These are phyloP conservation scores for Ceryle rudis DNA, from an alignment of 2,797 vertebrate genomes.

Conservation along the genomic window DNA sequence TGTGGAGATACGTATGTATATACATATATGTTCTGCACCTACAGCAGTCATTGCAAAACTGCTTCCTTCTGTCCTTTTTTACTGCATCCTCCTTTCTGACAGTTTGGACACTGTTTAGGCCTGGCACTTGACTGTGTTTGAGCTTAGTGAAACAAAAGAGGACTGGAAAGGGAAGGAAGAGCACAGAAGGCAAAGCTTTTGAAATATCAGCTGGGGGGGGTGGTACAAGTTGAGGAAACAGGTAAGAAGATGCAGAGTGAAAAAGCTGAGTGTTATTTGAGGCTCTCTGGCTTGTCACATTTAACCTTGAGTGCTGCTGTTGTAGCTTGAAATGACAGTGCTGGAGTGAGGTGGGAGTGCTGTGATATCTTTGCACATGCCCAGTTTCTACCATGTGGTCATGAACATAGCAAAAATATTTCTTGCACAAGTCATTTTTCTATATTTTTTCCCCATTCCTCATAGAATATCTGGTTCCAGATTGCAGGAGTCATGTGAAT, in stretches of 20 bases:
- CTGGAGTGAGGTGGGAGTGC: neutral
- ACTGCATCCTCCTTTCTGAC: neutral
- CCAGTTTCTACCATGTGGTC: neutral
- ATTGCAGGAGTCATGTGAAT: neutral
- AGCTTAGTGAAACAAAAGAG: neutral
- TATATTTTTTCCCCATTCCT: neutral
- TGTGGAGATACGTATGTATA: neutral
- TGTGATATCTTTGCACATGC: neutral
- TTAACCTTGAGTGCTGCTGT: neutral
- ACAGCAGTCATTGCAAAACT: neutral
- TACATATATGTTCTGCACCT: neutral
- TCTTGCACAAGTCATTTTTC: neutral
- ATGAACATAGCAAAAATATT: neutral
- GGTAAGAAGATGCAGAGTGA: neutral
- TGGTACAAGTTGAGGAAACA: neutral
- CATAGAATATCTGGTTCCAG: neutral
- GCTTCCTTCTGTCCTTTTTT: neutral
- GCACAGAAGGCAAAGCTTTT: neutral
- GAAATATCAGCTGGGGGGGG: neutral
- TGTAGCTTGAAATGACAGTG: neutral
- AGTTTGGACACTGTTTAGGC: neutral
- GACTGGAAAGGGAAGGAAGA: neutral
- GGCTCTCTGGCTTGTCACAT: neutral
- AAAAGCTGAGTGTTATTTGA: neutral
- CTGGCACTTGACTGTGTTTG: neutral